A percentile compares a stretch with the other conserved stretches of the same genome.
Conservation (phyloP, 2,888 invertebrate genomes). For the Tholera decimalis region DNA sequence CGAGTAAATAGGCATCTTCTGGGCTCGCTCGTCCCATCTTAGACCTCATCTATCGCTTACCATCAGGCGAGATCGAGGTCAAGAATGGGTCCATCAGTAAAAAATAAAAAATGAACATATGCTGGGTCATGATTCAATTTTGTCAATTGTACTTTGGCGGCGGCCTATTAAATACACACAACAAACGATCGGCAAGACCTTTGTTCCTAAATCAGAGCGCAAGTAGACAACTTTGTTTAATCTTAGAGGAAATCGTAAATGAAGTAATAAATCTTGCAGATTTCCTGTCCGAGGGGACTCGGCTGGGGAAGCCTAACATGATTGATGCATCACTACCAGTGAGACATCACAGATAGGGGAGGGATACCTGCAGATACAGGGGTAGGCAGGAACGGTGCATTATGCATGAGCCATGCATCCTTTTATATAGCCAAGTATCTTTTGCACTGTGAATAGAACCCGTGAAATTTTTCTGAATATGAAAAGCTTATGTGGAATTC, state of each 20-base stretch:
- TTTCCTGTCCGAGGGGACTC: conserved; percentile 26
- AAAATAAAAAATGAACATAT: no score
- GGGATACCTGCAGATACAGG: conserved; percentile 25
- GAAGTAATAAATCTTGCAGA: conserved; percentile 35
- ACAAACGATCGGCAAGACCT: background rate
- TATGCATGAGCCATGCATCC: conserved; percentile 42
- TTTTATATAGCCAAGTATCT: background rate
- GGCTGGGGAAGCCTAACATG: conserved; percentile 21
- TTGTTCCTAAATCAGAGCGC: background rate
- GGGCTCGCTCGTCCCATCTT: no score
- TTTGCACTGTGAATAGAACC: background rate
- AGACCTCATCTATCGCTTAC: no score
- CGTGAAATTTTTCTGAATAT: background rate
- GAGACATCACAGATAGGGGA: conserved; percentile 34
- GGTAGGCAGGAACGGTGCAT: conserved; percentile 44
- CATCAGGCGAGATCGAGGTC: no score
- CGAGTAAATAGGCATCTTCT: no score
- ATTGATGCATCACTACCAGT: conserved; percentile 40
- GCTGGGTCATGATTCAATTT: no score
- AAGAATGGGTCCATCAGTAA: no score
- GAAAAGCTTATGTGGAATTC: background rate
- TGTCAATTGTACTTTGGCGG: no score
- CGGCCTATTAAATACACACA: no score
- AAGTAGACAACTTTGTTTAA: conserved; percentile 23
- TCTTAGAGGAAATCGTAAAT: conserved; percentile 13